phyloP scores from a whole-genome alignment of 2,797 vertebrate species.

The Ptychadena robeensis region DNA sequence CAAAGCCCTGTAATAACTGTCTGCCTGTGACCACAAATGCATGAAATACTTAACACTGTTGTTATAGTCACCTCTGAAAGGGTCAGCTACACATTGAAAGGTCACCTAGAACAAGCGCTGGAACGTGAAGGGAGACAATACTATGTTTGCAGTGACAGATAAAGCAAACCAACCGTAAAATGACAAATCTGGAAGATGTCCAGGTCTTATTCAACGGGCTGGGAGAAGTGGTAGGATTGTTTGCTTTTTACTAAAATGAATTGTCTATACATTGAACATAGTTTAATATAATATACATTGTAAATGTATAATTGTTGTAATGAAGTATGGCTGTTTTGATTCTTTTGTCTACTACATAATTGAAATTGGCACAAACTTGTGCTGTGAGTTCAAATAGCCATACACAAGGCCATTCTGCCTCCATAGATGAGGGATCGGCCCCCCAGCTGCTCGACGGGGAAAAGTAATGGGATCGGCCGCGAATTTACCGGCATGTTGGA shows the following conservation, averaged over 20 bases:
- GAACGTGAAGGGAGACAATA: conserved; percentile 34
- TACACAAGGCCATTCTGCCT: too few species aligned
- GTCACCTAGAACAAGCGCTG: conserved; percentile 42
- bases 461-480: too few species aligned
- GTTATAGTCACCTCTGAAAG: conserved; percentile 29
- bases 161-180: conserved; percentile 32
- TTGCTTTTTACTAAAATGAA: neutral
- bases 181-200: conserved; percentile 29
- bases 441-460: too few species aligned
- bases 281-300: neutral
- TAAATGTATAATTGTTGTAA: neutral
- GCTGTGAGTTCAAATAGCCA: too few species aligned
- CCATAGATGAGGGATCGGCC: too few species aligned
- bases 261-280: neutral
- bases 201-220: neutral
- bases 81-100: conserved; percentile 18
- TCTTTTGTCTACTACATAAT: too few species aligned
- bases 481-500: too few species aligned
- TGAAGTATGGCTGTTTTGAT: too few species aligned
- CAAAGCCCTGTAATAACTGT: conserved; percentile 10
- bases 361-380: too few species aligned
- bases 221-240: neutral
- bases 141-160: conserved; percentile 12
- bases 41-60: conserved; percentile 44
- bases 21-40: conserved; percentile 9